Percentiles rank a stretch among this genome's conserved stretches.
Evolutionary conservation across 2,888 invertebrate species (phyloP).

Genomic region (Microchrysa polita): DNA sequence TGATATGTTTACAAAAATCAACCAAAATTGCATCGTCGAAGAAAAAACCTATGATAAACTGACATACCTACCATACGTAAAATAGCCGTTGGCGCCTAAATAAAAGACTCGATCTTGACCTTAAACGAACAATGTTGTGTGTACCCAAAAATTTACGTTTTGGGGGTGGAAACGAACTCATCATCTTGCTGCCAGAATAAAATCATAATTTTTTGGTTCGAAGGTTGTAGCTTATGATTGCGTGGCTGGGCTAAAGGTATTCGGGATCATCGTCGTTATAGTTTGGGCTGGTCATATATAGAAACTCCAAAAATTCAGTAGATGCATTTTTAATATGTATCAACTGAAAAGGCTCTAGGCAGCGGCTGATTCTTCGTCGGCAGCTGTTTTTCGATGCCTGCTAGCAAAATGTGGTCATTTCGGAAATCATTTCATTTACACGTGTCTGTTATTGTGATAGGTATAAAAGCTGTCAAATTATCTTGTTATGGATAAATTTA

Average conservation of each 20-base stretch:
- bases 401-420: neutral
- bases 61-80: slow-evolving; percentile 20
- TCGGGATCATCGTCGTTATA: slow-evolving; percentile 28
- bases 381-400: slow-evolving; percentile 38
- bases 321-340: slow-evolving; percentile 38
- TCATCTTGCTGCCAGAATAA: slow-evolving; percentile 35
- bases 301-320: slow-evolving; percentile 18
- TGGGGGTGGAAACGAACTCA: slow-evolving; percentile 43
- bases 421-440: slow-evolving; percentile 36
- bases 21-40: neutral
- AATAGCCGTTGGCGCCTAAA: slow-evolving; percentile 47
- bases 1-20: slow-evolving; percentile 30
- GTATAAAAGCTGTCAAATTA: slow-evolving; percentile 37
- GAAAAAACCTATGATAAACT: neutral
- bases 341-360: slow-evolving; percentile 34
- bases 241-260: too few relatives aligned
- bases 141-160: slow-evolving; percentile 9
- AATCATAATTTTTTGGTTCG: slow-evolving; percentile 9
- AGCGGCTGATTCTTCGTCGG: slow-evolving; percentile 40
- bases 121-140: too few relatives aligned
- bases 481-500: slow-evolving; percentile 34
- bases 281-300: neutral
- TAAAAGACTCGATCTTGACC: neutral
- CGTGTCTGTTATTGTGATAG: slow-evolving; percentile 26
- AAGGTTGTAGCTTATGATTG: neutral